These are phyloP conservation scores for Phataginus tetradactyla DNA, from an alignment of 2,797 vertebrate genomes.

Conservation along the genomic window DNA sequence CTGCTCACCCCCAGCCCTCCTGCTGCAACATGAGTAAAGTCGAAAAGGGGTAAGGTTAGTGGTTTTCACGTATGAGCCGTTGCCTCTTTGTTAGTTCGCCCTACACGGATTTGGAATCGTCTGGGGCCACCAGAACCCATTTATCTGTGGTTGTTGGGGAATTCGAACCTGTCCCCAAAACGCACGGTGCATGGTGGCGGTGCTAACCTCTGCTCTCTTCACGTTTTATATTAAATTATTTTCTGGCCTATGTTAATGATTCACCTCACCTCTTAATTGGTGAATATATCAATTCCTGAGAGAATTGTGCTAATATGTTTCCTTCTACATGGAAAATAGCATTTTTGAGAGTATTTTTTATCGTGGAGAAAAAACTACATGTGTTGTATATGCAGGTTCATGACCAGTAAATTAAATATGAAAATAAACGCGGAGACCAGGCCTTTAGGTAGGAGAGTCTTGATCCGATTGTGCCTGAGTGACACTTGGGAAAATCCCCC, in stretches of 20 bases:
- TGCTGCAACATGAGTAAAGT: background rate
- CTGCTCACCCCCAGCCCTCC: background rate
- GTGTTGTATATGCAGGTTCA: background rate
- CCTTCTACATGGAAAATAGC: conserved; percentile 15
- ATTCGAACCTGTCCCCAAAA: background rate
- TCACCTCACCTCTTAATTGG: background rate
- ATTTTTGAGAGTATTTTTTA: background rate
- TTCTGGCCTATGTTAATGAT: background rate
- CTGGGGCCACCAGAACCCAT: background rate
- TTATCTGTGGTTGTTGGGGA: conserved; percentile 4
- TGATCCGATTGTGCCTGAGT: background rate
- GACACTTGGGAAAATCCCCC: background rate
- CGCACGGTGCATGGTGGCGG: too few relatives aligned
- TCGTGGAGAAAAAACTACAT: background rate
- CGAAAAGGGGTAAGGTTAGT: background rate
- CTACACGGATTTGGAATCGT: background rate
- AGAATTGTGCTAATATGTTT: background rate
- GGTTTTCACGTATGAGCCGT: background rate
- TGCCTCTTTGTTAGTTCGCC: background rate
- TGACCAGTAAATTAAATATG: background rate
- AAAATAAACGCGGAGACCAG: background rate
- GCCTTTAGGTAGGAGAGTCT: background rate
- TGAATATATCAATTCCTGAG: conserved; percentile 16
- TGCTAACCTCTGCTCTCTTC: background rate
- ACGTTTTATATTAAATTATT: conserved; percentile 30